phyloP scores from a whole-genome alignment of 2,113 vertebrate species.

The Oryzias melastigma region DNA sequence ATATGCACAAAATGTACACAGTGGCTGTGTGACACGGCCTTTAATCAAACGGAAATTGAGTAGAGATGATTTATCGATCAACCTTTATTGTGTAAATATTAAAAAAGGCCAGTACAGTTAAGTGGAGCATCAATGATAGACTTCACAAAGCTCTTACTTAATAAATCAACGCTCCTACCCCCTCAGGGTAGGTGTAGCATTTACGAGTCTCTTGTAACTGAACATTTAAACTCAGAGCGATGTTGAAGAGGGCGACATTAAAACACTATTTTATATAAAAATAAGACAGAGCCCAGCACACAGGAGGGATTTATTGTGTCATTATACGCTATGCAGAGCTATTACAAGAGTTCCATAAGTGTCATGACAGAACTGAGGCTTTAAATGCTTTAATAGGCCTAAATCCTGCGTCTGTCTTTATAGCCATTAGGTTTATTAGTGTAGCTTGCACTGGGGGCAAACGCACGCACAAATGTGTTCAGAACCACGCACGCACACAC shows the following conservation, averaged over 20 bases:
- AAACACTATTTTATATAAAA: constrained; percentile 20
- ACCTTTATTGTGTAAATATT: neutral
- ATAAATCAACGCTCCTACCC: constrained; percentile 8
- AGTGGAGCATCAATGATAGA: constrained; percentile 26
- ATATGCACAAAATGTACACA: too few species aligned
- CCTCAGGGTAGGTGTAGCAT: constrained; percentile 14
- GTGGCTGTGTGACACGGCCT: too few species aligned
- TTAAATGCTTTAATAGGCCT: constrained; percentile 50
- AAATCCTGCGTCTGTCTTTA: constrained; percentile 46
- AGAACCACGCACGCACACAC: neutral
- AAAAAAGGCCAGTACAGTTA: constrained; percentile 28
- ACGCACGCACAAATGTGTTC: neutral
- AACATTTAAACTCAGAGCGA: constrained; percentile 30
- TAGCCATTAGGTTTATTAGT: constrained; percentile 70
- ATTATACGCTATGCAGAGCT: constrained; percentile 4
- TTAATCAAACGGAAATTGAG: too few species aligned
- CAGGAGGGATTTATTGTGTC: constrained; percentile 24
- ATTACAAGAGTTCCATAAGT: constrained; percentile 27
- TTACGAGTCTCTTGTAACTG: constrained; percentile 4
- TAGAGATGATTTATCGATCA: too few species aligned
- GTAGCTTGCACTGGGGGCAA: constrained; percentile 19
- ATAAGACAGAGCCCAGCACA: neutral
- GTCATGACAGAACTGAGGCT: constrained; percentile 8
- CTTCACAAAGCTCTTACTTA: constrained; percentile 16
- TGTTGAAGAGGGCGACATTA: constrained; percentile 26